Evolutionary conservation across 2,888 invertebrate genomes (phyloP).

Genomic region (Silvanus unidentatus): DNA sequence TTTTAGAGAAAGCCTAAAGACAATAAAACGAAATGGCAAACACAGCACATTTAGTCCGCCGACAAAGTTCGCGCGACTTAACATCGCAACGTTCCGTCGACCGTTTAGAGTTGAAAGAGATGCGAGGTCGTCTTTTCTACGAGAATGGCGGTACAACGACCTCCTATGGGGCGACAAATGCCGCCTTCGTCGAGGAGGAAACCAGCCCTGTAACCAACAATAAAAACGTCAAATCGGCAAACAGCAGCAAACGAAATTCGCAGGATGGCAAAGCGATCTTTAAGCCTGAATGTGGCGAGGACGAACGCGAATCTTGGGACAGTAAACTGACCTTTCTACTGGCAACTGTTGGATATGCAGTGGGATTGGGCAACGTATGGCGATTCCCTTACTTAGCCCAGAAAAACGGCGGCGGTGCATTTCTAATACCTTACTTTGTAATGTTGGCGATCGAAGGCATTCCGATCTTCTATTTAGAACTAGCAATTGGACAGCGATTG

Average conservation of each 20-base stretch:
- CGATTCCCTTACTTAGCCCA: conserved; percentile 92
- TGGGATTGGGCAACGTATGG: conserved; percentile 93
- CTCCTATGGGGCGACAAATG: conserved; percentile 82
- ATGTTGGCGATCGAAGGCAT: conserved; percentile 93
- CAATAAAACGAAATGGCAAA: conserved; percentile 64
- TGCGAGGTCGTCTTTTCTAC: conserved; percentile 69
- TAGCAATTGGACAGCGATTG: conserved; percentile 90
- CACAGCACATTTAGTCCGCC: conserved; percentile 79
- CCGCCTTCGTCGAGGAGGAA: conserved; percentile 59
- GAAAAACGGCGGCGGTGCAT: conserved; percentile 95
- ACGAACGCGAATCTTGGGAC: conserved; percentile 87
- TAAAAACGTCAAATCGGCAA: conserved; percentile 42
- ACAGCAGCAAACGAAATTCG: conserved; percentile 49
- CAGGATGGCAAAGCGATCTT: conserved; percentile 55
- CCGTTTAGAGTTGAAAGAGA: conserved; percentile 78
- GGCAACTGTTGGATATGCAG: conserved; percentile 87
- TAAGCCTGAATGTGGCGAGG: conserved; percentile 49
- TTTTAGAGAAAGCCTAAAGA: not conserved
- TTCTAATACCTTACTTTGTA: conserved; percentile 91
- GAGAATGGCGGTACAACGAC: conserved; percentile 56
- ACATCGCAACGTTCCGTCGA: conserved; percentile 67
- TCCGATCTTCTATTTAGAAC: conserved; percentile 91
- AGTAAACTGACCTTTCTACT: conserved; percentile 86
- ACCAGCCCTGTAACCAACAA: not conserved
- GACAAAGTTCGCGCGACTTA: conserved; percentile 82